Conservation (phyloP, 2,888 invertebrate species). For the Caenorhabditis panamensis region DNA sequence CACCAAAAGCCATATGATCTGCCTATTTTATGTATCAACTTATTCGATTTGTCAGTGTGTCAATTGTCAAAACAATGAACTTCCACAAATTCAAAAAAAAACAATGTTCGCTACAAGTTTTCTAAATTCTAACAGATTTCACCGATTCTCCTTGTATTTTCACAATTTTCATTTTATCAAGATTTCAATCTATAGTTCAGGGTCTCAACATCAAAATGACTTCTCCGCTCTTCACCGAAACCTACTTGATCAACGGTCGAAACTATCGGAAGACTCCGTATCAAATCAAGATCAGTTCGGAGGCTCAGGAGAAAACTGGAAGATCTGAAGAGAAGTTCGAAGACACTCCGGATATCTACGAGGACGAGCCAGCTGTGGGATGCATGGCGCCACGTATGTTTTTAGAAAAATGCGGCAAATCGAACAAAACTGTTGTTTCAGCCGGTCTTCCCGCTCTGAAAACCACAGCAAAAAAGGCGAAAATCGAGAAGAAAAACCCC, state of each 20-base stretch:
- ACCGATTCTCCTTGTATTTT: neutral
- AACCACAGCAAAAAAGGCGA: neutral
- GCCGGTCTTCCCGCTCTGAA: conserved; percentile 20
- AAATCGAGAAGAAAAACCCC: neutral
- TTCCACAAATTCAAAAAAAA: neutral
- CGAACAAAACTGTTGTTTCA: conserved; percentile 3
- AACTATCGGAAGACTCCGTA: conserved; percentile 53
- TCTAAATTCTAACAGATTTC: neutral
- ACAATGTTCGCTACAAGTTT: neutral
- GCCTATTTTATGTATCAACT: neutral
- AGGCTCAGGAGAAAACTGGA: neutral
- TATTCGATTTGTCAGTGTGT: no score
- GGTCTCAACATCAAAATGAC: neutral
- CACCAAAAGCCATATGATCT: conserved; percentile 12
- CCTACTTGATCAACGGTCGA: conserved; percentile 42
- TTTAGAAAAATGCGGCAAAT: neutral
- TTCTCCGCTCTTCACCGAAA: conserved; percentile 43
- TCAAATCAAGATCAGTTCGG: conserved; percentile 1
- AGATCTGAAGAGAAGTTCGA: conserved; percentile 11
- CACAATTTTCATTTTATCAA: neutral
- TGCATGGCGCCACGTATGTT: conserved; percentile 29
- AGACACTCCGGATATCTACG: conserved; percentile 62
- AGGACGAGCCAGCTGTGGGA: conserved; percentile 35
- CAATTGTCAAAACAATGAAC: no score
- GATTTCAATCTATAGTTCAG: neutral